Base-by-base conservation (phyloP, 2,797 vertebrate genomes). In the Paratrypauchen microcephalus region DNA sequence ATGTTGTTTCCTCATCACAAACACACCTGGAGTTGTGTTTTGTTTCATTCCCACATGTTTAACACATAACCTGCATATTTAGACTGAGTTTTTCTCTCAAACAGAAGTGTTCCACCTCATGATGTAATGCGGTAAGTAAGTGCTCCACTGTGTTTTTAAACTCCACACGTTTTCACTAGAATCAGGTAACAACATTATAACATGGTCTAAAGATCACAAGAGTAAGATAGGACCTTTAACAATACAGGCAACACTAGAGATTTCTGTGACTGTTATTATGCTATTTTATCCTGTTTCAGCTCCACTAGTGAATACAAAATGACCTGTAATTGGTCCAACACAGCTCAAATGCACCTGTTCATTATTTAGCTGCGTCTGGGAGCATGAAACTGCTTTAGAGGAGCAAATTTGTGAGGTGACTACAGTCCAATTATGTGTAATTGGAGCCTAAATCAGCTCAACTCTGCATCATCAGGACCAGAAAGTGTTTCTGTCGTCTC, bases 401-500 rank as follows among this genome's bases (percentile, higher is more conserved):
- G 64, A 81, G 75, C 80, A 90, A 84, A 92, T 92, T 91, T 84
- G 78, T 77, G 78, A 76, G 81, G 80, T 86, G 81, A 90, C 79
- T 70, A 71, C 85, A 78, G 86, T 91, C 86, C 87, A 89, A 91
- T 92, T 92, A 91, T 81, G 72, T 79, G 57, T 89, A 89, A 91
- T 88, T 90, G 92, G 90, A 85, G 84, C 75, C 83, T 71, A 79
- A 82, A 70, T 80, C 61, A 0, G 24, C 69, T 80, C 79, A 76
- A 41, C 6, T 36, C 71, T 61, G 73, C 71, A 65, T 78, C 60
- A 65, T 70, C 64, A 66, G 76, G 67, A 72, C 70, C 68, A 58
- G 78, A 73, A 78, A 6, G 39, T 61, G 71, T 69, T 50, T 68
- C 55, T 75, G 65, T 65, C 72, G 73, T 65, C 67, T 58, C 62